These are phyloP conservation scores for Carlito syrichta DNA, from an alignment of 2,113 vertebrate genomes.

Conservation along the genomic window DNA sequence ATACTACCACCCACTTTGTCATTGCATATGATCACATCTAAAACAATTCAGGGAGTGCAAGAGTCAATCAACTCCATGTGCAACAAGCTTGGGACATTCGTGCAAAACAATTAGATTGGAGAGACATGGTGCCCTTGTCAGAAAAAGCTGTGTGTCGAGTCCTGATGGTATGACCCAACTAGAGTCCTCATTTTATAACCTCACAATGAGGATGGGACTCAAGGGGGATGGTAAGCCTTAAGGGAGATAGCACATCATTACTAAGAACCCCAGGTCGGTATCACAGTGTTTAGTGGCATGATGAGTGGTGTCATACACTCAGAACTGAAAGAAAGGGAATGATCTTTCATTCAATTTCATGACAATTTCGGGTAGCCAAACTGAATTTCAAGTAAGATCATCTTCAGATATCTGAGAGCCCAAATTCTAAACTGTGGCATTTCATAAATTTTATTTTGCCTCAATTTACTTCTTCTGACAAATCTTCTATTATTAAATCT, in stretches of 20 bases:
- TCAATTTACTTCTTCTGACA: neutral
- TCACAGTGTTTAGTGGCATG: neutral
- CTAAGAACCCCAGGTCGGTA: neutral
- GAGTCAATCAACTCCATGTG: neutral
- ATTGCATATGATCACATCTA: neutral
- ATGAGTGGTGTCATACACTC: neutral
- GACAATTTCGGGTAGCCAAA: neutral
- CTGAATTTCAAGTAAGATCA: neutral
- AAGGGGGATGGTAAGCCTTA: neutral
- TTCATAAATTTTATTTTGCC: neutral
- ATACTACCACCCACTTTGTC: conserved; percentile 25
- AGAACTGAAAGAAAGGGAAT: neutral
- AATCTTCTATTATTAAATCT: neutral
- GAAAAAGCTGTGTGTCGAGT: neutral
- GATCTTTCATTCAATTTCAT: too few species aligned
- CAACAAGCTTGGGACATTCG: neutral
- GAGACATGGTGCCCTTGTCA: fast-evolving
- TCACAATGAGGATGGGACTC: fast-evolving
- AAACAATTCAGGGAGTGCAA: neutral
- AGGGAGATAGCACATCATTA: neutral
- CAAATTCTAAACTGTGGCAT: neutral
- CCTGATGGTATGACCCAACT: neutral
- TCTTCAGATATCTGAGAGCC: neutral
- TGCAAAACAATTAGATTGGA: neutral
- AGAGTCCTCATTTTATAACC: neutral